These are phyloP conservation scores for Merodon equestris DNA, from an alignment of 2,888 invertebrate genomes.

Conservation along the genomic window DNA sequence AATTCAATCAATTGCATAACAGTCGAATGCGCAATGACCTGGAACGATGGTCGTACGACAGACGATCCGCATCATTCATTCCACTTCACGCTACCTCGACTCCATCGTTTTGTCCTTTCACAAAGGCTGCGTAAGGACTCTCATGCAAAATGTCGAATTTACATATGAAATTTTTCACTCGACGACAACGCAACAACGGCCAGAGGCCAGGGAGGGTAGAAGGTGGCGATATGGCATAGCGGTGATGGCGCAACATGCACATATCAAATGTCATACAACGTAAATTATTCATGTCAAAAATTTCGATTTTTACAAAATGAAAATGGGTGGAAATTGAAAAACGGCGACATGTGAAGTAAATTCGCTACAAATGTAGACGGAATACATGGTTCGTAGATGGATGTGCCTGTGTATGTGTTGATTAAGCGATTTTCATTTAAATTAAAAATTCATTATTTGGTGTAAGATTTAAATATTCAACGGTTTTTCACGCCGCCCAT, in stretches of 20 bases:
- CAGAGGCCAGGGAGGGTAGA: background rate
- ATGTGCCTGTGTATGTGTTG: conserved; percentile 44
- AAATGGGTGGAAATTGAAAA: conserved; percentile 65
- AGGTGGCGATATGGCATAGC: no score
- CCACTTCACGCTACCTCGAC: no score
- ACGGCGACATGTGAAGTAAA: conserved; percentile 20
- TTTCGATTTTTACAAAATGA: conserved; percentile 61
- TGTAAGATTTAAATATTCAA: conserved; percentile 69
- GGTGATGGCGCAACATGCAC: conserved; percentile 46
- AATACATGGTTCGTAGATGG: no score
- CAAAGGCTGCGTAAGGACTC: conserved; percentile 42
- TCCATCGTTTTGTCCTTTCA: conserved; percentile 6
- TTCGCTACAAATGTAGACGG: background rate
- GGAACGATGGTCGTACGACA: conserved; percentile 33
- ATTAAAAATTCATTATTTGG: conserved; percentile 68
- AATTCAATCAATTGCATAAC: conserved; percentile 59
- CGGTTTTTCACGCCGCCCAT: conserved; percentile 53
- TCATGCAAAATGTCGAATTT: conserved; percentile 63
- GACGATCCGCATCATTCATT: background rate
- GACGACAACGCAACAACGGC: conserved; percentile 25
- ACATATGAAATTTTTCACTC: conserved; percentile 55
- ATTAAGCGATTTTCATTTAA: conserved; percentile 69
- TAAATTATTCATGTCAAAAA: conserved; percentile 68
- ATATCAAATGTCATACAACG: conserved; percentile 58
- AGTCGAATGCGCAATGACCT: conserved; percentile 63